Evolutionary conservation across 2,113 vertebrate genomes (phyloP).

Genomic region (Grammomys surdaster): DNA sequence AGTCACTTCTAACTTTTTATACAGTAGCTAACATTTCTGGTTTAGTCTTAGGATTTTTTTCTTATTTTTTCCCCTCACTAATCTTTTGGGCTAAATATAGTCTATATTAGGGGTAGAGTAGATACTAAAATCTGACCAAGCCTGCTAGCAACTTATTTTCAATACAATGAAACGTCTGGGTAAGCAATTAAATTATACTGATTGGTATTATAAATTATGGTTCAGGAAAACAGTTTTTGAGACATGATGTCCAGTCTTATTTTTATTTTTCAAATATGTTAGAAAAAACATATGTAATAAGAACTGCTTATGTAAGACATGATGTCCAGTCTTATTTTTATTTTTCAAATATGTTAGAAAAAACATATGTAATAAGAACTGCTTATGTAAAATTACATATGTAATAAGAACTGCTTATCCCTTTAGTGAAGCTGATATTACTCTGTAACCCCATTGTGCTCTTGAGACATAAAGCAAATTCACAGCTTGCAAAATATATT

Average conservation of each 20-base stretch:
- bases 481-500: slow-evolving; percentile 56
- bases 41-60: slow-evolving; percentile 47
- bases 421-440: slow-evolving; percentile 18
- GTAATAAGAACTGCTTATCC: slow-evolving; percentile 1
- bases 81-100: slow-evolving; percentile 66
- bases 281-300: too few relatives aligned
- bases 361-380: not conserved
- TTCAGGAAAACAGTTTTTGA: slow-evolving; percentile 63
- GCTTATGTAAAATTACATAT: not conserved
- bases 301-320: too few relatives aligned
- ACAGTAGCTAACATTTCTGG: slow-evolving; percentile 25
- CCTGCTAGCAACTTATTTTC: slow-evolving; percentile 41
- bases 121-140: slow-evolving; percentile 48
- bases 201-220: slow-evolving; percentile 48
- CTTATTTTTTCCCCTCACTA: slow-evolving; percentile 52
- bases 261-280: slow-evolving; percentile 63
- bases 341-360: slow-evolving; percentile 54
- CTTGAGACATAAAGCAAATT: slow-evolving; percentile 32
- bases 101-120: slow-evolving; percentile 13
- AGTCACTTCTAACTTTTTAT: slow-evolving; percentile 38
- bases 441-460: slow-evolving; percentile 10
- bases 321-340: slow-evolving; percentile 40
- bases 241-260: not conserved
- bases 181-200: slow-evolving; percentile 38
- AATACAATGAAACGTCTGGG: slow-evolving; percentile 36